A percentile compares a stretch with the other conserved stretches of the same genome.
Evolutionary conservation across 2,113 vertebrate species (phyloP).

Genomic region (Aramus guarauna): DNA sequence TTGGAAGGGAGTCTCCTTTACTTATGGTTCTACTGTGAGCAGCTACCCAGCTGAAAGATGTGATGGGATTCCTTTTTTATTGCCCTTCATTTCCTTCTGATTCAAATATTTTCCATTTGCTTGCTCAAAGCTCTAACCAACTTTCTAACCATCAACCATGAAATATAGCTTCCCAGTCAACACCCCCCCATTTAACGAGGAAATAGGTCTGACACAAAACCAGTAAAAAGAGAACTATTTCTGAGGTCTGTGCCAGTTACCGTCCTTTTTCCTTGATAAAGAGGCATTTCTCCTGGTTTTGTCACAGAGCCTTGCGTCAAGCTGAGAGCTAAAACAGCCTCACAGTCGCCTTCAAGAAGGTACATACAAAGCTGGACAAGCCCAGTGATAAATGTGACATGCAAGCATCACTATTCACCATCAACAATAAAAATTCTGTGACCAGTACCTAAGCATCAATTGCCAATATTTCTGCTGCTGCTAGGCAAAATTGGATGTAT

Average conservation of each 20-base stretch:
- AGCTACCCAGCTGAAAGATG: neutral
- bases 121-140: neutral
- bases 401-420: neutral
- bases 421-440: neutral
- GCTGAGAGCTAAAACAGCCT: neutral
- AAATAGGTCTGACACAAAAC: neutral
- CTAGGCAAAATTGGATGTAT: neutral
- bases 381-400: neutral
- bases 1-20: neutral
- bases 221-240: neutral
- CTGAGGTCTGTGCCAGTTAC: neutral
- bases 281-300: neutral
- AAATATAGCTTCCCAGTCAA: neutral
- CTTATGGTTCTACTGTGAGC: neutral
- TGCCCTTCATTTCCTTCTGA: neutral
- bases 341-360: rapidly evolving
- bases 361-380: neutral
- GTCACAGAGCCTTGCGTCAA: neutral
- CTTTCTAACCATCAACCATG: neutral
- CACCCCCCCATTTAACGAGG: neutral
- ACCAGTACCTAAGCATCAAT: neutral
- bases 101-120: slow-evolving; percentile 25
- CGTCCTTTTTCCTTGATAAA: neutral
- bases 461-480: neutral
- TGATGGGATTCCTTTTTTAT: neutral